These are phyloP conservation scores for Xestia ashworthii DNA, from an alignment of 2,888 invertebrate genomes.

Conservation along the genomic window DNA sequence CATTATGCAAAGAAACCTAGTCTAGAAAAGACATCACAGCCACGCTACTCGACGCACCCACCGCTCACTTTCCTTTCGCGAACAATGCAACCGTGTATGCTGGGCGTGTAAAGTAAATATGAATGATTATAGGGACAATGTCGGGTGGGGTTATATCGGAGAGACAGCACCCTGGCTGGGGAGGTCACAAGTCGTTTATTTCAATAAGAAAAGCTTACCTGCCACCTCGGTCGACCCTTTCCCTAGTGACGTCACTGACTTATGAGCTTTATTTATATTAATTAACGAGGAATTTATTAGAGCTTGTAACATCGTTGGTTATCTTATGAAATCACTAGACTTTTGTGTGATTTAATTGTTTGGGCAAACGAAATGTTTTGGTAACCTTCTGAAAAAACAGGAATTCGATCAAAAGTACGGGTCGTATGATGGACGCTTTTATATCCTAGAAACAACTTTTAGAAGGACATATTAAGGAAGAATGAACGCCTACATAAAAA, in stretches of 20 bases:
- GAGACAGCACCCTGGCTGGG: conserved; percentile 61
- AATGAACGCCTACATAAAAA: not conserved
- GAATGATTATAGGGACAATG: conserved; percentile 64
- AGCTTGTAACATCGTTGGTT: conserved; percentile 34
- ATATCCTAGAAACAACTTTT: conserved; percentile 5
- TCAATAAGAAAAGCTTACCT: conserved; percentile 80
- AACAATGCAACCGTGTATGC: conserved; percentile 51
- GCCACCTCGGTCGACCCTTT: conserved; percentile 73
- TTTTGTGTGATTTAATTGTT: conserved; percentile 28
- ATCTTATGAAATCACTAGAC: conserved; percentile 32
- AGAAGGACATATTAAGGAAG: not conserved
- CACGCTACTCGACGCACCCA: conserved; percentile 49
- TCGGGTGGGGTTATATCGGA: conserved; percentile 55
- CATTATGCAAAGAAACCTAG: not conserved
- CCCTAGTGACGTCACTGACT: conserved; percentile 70
- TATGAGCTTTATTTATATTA: conserved; percentile 79
- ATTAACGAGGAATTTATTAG: conserved; percentile 73
- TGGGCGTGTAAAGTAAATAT: conserved; percentile 63
- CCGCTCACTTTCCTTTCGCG: conserved; percentile 34
- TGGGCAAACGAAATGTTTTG: not conserved
- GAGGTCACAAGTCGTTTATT: conserved; percentile 79
- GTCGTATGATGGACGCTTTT: not conserved
- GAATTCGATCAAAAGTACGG: not conserved
- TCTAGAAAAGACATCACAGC: conserved; percentile 11
- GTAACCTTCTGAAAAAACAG: not conserved